These are phyloP conservation scores for Catocala nupta DNA, from an alignment of 2,888 invertebrate genomes.

Conservation along the genomic window DNA sequence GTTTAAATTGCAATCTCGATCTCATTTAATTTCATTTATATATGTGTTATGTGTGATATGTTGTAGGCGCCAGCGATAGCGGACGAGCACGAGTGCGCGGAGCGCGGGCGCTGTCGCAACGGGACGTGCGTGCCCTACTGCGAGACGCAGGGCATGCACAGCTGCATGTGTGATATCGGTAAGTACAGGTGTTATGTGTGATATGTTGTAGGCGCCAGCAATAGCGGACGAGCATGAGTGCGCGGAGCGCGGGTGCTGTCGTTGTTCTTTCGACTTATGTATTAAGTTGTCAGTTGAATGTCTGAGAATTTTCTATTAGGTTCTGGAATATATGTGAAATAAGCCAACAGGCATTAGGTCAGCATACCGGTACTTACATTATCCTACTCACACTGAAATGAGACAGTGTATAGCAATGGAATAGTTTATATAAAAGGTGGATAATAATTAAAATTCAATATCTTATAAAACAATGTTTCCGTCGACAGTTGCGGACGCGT, in stretches of 20 bases:
- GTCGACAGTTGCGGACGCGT: conserved; percentile 95
- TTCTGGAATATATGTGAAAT: too few relatives aligned
- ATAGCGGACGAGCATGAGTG: conserved; percentile 96
- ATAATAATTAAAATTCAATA: too few relatives aligned
- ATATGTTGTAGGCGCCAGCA: conserved; percentile 89
- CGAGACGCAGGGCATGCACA: conserved; percentile 96
- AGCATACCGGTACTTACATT: too few relatives aligned
- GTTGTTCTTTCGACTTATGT: conserved; percentile 51
- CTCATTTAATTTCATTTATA: too few relatives aligned
- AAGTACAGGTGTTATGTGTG: conserved; percentile 29
- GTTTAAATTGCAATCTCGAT: too few relatives aligned
- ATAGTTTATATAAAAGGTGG: too few relatives aligned
- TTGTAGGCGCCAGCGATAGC: conserved; percentile 93
- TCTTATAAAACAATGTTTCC: background rate
- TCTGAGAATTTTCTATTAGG: too few relatives aligned
- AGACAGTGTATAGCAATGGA: too few relatives aligned
- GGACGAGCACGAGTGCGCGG: conserved; percentile 95
- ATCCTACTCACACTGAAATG: too few relatives aligned
- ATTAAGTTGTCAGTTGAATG: too few relatives aligned
- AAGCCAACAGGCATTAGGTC: too few relatives aligned
- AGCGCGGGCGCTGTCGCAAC: conserved; percentile 95
- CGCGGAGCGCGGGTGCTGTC: conserved; percentile 96
- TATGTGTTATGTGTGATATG: too few relatives aligned
- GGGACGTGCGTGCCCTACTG: conserved; percentile 98
- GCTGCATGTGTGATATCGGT: conserved; percentile 99